Conservation (phyloP, 2,113 vertebrate species). For the Anser brachyrhynchus region DNA sequence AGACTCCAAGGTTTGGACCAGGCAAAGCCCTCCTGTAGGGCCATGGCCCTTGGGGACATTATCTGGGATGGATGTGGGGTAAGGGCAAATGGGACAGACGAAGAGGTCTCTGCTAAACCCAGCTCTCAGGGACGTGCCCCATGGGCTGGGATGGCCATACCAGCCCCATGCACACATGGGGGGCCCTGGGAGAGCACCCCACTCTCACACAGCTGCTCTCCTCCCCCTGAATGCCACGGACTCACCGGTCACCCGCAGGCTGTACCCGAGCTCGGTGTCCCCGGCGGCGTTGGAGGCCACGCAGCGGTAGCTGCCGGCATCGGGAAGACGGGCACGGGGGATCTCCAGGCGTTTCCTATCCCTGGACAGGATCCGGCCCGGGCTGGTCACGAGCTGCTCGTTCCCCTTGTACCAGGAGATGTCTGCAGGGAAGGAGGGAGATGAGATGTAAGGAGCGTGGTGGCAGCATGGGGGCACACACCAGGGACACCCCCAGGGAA, state of each 20-base stretch:
- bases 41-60: not conserved
- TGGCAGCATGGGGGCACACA: no score
- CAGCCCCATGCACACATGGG: fast-evolving
- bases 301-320: constrained; percentile 72
- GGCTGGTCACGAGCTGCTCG: not conserved
- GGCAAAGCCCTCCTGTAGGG: not conserved
- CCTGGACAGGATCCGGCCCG: not conserved
- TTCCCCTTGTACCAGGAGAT: constrained; percentile 74
- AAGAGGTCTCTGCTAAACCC: not conserved
- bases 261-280: constrained; percentile 45
- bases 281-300: constrained; percentile 71
- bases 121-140: not conserved
- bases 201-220: fast-evolving
- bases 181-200: fast-evolving
- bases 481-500: not conserved
- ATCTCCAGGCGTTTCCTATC: constrained; percentile 65
- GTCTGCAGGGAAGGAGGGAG: constrained; percentile 30
- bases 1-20: fast-evolving
- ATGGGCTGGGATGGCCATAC: fast-evolving
- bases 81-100: fast-evolving
- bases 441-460: fast-evolving
- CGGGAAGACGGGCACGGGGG: not conserved
- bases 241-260: constrained; percentile 77
- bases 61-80: not conserved
- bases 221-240: not conserved